Base-by-base conservation (phyloP, 37 sponge, comb jelly and placozoan species). In the Diacarnus erythraeanus region DNA sequence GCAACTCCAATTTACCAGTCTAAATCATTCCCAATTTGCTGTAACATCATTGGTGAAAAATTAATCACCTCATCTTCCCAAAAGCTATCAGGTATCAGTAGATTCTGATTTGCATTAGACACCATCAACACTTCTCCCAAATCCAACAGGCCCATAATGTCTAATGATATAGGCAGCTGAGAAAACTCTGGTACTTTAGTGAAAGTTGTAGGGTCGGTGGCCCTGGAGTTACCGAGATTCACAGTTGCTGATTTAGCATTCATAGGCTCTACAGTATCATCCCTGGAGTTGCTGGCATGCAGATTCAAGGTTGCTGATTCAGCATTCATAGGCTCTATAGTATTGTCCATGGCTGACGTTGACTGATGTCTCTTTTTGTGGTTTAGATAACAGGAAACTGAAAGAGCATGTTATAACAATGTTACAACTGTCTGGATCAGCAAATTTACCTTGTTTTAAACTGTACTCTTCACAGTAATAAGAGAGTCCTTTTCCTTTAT, bases 401-500 rank as follows among this genome's bases (percentile, higher is more conserved):
- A 35, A 44, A 33, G 57, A 74, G 35, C 6, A 12, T 15, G 51
- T 15, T 15, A 47, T 2, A 42, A 57, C 35, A 57, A 64, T 70
- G 3, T 8, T 30, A 4, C 4, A 40, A 42, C 34, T n/a, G n/a
- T n/a, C n/a, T n/a, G 63, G 3, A 12, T 29, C 36, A 35, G 6
- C 9, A 71, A 5, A 71, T 40, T 26, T 59, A 91, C 91, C 87
- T 91, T 86, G 78, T 41, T 66, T 82, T 2, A 42, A 42, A 42
- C 77, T 86, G 76, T 86, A 91, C 41, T 73, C 30, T 42, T 86
- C 85, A 84, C 91, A 91, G 33, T 37, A 64, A 38, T 74, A 20
- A 23, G 78, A 33, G 22, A 91, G 76, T 39, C 87, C 33, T 25
- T 22, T 15, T 9, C 63, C 79, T 37, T 54, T 56, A 64, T 86